Evolutionary conservation across 2,888 invertebrate genomes (phyloP).

Genomic region (Aquatica leii): DNA sequence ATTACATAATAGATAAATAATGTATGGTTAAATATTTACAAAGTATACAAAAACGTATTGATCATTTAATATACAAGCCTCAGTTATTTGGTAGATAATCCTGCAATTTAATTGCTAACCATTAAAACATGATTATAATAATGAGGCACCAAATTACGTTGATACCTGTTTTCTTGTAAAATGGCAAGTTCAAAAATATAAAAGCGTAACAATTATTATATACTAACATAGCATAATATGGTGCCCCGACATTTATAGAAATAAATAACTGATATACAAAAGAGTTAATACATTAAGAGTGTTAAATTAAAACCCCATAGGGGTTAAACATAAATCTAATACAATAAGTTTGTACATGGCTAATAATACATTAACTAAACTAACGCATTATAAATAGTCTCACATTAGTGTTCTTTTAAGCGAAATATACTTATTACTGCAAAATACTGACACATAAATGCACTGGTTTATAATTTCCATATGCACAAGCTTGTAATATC

Average conservation of each 20-base stretch:
- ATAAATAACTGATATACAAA: conserved; percentile 59
- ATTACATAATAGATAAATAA: conserved; percentile 46
- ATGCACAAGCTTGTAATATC: conserved; percentile 33
- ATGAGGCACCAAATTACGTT: conserved; percentile 47
- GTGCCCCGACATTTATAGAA: conserved; percentile 49
- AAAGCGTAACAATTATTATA: conserved; percentile 28
- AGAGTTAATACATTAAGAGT: conserved; percentile 50
- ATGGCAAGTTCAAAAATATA: conserved; percentile 37
- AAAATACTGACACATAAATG: conserved; percentile 40
- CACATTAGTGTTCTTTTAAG: conserved; percentile 35
- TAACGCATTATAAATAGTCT: conserved; percentile 33
- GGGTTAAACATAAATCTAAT: conserved; percentile 55
- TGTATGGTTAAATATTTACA: conserved; percentile 48
- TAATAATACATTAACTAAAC: conserved; percentile 49
- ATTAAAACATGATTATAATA: conserved; percentile 56
- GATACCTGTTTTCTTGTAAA: conserved; percentile 18
- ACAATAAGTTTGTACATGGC: conserved; percentile 52
- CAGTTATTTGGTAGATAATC: conserved; percentile 55
- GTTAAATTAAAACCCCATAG: conserved; percentile 54
- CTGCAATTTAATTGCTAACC: conserved; percentile 54
- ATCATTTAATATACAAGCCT: conserved; percentile 49
- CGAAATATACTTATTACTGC: conserved; percentile 30
- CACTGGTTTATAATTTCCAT: conserved; percentile 35
- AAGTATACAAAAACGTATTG: conserved; percentile 39
- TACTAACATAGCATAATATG: conserved; percentile 33